Base-by-base conservation (phyloP, 2,797 vertebrate species). In the Malurus splendens region DNA sequence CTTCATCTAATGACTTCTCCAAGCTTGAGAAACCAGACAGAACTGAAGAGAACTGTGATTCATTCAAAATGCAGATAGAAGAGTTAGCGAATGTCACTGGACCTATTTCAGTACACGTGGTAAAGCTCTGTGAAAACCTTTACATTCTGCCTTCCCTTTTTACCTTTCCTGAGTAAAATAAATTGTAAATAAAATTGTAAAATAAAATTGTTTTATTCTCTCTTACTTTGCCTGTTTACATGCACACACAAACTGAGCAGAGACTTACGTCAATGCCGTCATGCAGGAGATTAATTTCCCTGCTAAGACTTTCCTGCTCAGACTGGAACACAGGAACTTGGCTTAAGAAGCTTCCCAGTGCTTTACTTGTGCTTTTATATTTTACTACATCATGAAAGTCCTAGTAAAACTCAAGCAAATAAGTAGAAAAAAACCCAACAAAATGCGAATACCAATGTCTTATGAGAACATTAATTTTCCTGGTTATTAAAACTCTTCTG, bases 1-100 rank as follows among this genome's bases (percentile, higher is more conserved):
- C 61, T 84, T 96, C 94, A 96, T 90, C 91, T 95, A 86, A 82
- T 94, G 88, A 94, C 82, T 95, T 94, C 73, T 95, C 56, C 41
- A 70, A 92, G 74, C 68, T 90, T 94, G 90, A 64, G 90, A 91
- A 97, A 70, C 51, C 50, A 93, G 76, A 82, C 45, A 93, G 41
- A 74, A 75, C 44, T 39, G 89, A 80, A 92, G 59, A 93, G 87
- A 92, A 80, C 19, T 74, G 33, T 91, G 94, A 96, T 82, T 96
- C 94, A 94, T 80, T 85, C 71, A 81, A 61, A 85, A 67, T 73
- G 61, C 68, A 73, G 74, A 83, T 15, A 92, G 71, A 93, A 84
- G 85, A 36, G 38, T 16, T 85, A 59, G 55, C 57, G 82, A 80
- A 71, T 2, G 4, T 66, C 80, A 70, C 50, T 78, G 60, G 48